These are phyloP conservation scores for Corythoichthys intestinalis DNA, from an alignment of 2,113 vertebrate species.

Conservation along the genomic window DNA sequence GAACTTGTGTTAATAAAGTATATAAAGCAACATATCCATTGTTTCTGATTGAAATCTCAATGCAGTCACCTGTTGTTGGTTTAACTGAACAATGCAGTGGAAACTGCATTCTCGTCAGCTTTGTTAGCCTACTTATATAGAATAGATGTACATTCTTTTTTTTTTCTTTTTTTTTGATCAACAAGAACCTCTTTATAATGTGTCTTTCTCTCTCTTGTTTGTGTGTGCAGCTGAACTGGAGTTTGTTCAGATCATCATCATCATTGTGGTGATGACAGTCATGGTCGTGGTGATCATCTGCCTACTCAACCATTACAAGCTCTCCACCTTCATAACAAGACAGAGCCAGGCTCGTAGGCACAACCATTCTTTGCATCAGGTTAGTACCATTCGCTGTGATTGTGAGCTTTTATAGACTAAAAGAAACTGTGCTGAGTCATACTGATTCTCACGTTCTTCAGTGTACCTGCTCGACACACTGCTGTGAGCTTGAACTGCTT, in stretches of 20 bases:
- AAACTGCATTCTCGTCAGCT: neutral
- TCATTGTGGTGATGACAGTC: slow-evolving; percentile 95
- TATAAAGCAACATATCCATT: neutral
- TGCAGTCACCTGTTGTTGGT: neutral
- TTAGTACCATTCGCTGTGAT: slow-evolving; percentile 63
- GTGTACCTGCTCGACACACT: slow-evolving; percentile 20
- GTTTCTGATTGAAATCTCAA: too few species aligned
- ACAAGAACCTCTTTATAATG: neutral
- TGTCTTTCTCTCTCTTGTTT: neutral
- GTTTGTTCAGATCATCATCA: slow-evolving; percentile 95
- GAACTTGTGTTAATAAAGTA: neutral
- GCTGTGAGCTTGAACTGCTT: slow-evolving; percentile 2
- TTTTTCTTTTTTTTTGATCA: neutral
- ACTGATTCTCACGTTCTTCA: slow-evolving; percentile 8
- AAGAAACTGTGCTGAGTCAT: slow-evolving; percentile 6
- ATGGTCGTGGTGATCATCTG: slow-evolving; percentile 97
- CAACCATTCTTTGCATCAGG: slow-evolving; percentile 84
- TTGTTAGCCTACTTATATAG: neutral
- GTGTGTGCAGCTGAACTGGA: slow-evolving; percentile 88
- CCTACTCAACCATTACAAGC: slow-evolving; percentile 95
- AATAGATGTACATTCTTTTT: neutral
- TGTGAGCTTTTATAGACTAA: slow-evolving; percentile 4
- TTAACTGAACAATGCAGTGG: neutral
- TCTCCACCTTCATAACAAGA: slow-evolving; percentile 89
- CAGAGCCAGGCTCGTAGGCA: slow-evolving; percentile 85